phyloP scores from a whole-genome alignment of 2,113 vertebrate species.

The Varanus salvator region DNA sequence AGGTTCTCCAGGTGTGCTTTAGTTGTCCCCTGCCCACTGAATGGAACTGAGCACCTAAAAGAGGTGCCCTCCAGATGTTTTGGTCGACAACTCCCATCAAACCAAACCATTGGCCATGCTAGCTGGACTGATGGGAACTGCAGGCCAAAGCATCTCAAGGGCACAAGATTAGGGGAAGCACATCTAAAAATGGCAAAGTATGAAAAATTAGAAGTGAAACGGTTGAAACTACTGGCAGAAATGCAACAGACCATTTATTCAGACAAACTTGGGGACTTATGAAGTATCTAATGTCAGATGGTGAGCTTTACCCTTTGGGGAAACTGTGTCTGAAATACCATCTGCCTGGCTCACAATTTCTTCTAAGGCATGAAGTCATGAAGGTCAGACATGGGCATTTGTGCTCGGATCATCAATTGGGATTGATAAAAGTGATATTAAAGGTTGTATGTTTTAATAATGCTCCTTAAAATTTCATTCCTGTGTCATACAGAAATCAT shows the following conservation, averaged over 20 bases:
- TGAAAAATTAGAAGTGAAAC: background rate
- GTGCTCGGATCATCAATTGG: conserved; percentile 3
- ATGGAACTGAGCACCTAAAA: background rate
- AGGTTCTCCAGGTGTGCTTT: background rate
- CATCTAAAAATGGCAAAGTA: background rate
- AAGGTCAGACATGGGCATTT: conserved; percentile 20
- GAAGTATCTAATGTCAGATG: conserved; percentile 19
- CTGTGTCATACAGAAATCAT: background rate
- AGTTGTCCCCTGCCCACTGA: background rate
- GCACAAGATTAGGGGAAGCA: background rate
- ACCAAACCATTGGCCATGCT: too few relatives aligned
- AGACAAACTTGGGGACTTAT: background rate
- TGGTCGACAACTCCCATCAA: too few relatives aligned
- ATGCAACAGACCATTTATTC: background rate
- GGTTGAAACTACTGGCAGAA: background rate
- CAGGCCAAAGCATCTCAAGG: background rate
- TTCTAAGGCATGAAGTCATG: conserved; percentile 10
- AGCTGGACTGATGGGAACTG: too few relatives aligned
- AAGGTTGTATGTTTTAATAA: conserved; percentile 14
- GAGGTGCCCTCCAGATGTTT: too few relatives aligned
- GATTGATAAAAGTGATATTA: conserved; percentile 5
- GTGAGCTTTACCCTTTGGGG: background rate
- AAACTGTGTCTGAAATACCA: conserved; percentile 26
- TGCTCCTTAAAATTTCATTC: background rate
- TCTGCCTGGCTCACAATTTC: conserved; percentile 10